Evolutionary conservation across 2,797 vertebrate genomes (phyloP).

Genomic region (Enteromius unitaeniatus): DNA sequence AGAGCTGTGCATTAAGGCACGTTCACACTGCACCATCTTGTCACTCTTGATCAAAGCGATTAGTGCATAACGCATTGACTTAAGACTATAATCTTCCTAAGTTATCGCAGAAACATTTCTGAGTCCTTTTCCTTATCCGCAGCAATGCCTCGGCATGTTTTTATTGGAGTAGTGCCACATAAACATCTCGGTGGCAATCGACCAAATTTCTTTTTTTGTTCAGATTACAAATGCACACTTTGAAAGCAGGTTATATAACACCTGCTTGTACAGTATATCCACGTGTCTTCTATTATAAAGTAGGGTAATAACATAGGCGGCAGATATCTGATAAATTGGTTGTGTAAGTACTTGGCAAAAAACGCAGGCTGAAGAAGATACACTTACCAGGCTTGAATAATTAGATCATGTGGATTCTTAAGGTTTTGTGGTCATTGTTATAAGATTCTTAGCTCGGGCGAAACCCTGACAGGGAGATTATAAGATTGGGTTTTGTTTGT

Average conservation of each 20-base stretch:
- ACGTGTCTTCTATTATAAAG: conserved; percentile 2
- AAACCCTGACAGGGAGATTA: neutral
- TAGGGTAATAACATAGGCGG: neutral
- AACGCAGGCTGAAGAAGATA: neutral
- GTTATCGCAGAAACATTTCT: neutral
- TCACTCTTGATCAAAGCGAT: neutral
- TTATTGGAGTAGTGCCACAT: neutral
- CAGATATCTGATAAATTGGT: conserved; percentile 20
- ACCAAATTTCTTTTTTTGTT: neutral
- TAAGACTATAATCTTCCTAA: neutral
- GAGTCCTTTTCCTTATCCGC: neutral
- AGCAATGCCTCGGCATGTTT: conserved; percentile 10
- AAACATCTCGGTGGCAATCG: neutral
- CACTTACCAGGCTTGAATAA: neutral
- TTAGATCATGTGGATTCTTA: neutral
- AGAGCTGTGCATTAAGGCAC: neutral
- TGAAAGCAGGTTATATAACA: conserved; percentile 26
- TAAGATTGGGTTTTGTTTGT: too few relatives aligned
- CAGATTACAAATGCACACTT: neutral
- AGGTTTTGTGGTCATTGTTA: neutral
- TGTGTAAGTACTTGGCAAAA: conserved; percentile 40
- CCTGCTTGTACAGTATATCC: neutral
- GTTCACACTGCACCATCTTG: neutral
- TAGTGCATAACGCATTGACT: neutral
- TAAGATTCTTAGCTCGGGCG: neutral